phyloP scores from a whole-genome alignment of 1,140 invertebrate genomes.

The Tetraneura akinire region DNA sequence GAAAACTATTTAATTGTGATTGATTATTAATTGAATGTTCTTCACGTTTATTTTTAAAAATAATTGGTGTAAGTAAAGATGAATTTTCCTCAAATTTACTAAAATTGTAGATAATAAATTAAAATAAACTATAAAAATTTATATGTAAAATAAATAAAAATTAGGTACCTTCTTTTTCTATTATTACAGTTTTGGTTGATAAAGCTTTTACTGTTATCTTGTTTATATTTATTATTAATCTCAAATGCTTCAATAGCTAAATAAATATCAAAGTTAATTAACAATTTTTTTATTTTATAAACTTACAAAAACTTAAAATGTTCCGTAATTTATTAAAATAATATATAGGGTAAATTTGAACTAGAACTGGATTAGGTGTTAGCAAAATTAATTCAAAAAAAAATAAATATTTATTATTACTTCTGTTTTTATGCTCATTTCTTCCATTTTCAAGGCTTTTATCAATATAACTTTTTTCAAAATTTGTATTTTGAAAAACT shows the following conservation, averaged over 20 bases:
- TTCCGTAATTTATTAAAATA: no score
- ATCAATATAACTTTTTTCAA: not conserved
- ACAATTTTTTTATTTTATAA: no score
- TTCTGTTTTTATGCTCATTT: not conserved
- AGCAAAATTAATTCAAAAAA: no score
- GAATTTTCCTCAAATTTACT: conserved; percentile 33
- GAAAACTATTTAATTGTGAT: conserved; percentile 27
- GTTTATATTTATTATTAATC: not conserved
- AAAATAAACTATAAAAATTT: not conserved
- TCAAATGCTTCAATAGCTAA: not conserved
- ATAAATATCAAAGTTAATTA: not conserved
- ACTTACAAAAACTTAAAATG: no score
- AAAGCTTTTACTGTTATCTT: not conserved
- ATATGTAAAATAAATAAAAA: not conserved
- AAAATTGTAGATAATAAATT: not conserved
- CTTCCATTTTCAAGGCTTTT: not conserved
- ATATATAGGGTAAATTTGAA: not conserved
- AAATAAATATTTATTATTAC: no score
- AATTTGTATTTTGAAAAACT: not conserved
- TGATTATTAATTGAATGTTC: conserved; percentile 7
- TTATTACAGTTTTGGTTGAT: conserved; percentile 6
- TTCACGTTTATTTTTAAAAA: conserved; percentile 29
- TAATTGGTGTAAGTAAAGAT: not conserved
- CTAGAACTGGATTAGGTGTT: no score
- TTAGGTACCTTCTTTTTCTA: conserved; percentile 49